Conservation (phyloP, 2,797 vertebrate species). For the Diplodus puntazzo region DNA sequence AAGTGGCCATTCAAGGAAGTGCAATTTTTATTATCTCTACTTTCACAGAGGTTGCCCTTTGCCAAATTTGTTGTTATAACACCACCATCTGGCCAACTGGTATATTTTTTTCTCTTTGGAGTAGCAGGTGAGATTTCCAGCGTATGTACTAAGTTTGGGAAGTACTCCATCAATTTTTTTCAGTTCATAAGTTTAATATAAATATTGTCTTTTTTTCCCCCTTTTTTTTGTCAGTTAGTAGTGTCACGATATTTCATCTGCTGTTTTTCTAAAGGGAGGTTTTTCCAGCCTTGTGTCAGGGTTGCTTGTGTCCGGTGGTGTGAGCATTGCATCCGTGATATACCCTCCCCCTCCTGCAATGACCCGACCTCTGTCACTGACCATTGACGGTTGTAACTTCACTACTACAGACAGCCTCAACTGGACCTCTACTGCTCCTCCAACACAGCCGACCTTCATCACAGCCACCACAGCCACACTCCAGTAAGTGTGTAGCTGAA, state of each 20-base stretch:
- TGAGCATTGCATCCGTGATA: conserved; percentile 88
- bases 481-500: conserved; percentile 29
- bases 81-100: too few relatives aligned
- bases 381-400: conserved; percentile 83
- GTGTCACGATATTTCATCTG: background rate
- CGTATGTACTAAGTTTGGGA: too few relatives aligned
- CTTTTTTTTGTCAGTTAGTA: background rate
- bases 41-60: too few relatives aligned
- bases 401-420: conserved; percentile 53
- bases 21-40: too few relatives aligned
- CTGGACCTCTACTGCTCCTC: conserved; percentile 61
- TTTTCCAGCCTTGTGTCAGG: conserved; percentile 87
- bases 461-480: conserved; percentile 30
- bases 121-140: too few relatives aligned
- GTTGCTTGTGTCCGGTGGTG: conserved; percentile 85
- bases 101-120: too few relatives aligned
- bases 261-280: conserved; percentile 82
- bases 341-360: conserved; percentile 80
- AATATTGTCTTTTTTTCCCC: background rate
- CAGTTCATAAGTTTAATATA: background rate
- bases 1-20: too few relatives aligned
- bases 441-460: conserved; percentile 53
- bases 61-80: too few relatives aligned
- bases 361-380: conserved; percentile 82
- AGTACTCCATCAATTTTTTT: too few relatives aligned